Conservation (phyloP, 2,113 vertebrate genomes). For the Crotalus tigris region DNA sequence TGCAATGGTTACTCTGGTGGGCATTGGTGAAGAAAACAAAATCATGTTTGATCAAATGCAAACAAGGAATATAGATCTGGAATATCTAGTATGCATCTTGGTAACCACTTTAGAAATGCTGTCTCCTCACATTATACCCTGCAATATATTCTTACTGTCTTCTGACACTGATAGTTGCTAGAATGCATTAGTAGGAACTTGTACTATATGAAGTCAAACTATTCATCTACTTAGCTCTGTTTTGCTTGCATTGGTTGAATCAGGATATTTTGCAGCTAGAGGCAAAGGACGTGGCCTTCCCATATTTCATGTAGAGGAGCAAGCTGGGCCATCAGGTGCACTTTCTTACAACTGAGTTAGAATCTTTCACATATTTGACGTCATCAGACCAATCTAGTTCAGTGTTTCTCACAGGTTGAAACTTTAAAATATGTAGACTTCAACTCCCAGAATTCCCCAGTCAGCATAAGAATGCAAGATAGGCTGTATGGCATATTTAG, state of each 20-base stretch:
- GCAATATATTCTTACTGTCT: not conserved
- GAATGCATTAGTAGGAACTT: not conserved
- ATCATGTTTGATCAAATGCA: not conserved
- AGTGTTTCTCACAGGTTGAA: not conserved
- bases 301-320: not conserved
- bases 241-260: not conserved
- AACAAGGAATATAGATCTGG: not conserved
- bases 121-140: not conserved
- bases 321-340: not conserved
- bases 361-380: not conserved
- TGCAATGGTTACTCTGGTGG: not conserved
- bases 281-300: not conserved
- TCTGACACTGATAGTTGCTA: not conserved
- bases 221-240: not conserved
- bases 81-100: not conserved
- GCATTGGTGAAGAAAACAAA: not conserved
- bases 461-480: not conserved
- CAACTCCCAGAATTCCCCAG: not conserved
- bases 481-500: not conserved
- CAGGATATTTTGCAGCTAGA: not conserved
- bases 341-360: not conserved
- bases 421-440: not conserved
- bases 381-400: not conserved
- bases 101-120: not conserved
- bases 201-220: not conserved